Evolutionary conservation across 2,888 invertebrate species (phyloP), one percentile per base, ranked within the genome.

Genomic region (Pandemis heparana): DNA sequence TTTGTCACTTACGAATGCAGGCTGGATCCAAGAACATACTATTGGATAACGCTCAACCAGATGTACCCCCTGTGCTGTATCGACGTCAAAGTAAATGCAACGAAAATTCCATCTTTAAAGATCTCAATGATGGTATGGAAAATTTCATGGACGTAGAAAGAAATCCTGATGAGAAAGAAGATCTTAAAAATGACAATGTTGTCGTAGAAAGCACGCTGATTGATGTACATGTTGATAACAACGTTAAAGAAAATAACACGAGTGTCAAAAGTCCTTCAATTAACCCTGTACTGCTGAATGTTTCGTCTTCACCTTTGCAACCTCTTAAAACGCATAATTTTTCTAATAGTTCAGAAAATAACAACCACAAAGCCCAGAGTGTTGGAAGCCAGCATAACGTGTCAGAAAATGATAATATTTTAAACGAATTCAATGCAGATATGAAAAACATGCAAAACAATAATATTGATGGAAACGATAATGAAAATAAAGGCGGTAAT

Each of bases 1-100:
- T 97, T 80, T 97, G 97, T 82, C 96, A 97, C 68, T 95, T 97
- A 83, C 95, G 97, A 51, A 95, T 97, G 81, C 97, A 97, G 82
- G 96, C 96, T 7, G 97, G 97, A 7, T 97, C 97, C 12, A 97
- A 96, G 84, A 97, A 97, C 85, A 97, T 97, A 81, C 90, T 97
- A 6, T 91, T 97, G 38, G 97, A 97, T 87, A 97, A 97, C 81
- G 96, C 96, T 46, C 96, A 97, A 79, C 96, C 96, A 61, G 95
- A 95, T 77, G 95, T 96, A 41, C 96, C 96, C 14, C 97, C 97
- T 0, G 96, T 97, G 46, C 90, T 97, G 56, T 97, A 97, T 80
- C 96, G 96, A 75, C 92, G 96, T 10, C 95, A 96, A 77, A 95
- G 91, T 77, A 94, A 92, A 78, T 92, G 92, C 75, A 92, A 91